Evolutionary conservation across 1,140 invertebrate genomes (phyloP), one percentile per base, ranked within the genome.

Genomic region (Apocrypta bakeri): DNA sequence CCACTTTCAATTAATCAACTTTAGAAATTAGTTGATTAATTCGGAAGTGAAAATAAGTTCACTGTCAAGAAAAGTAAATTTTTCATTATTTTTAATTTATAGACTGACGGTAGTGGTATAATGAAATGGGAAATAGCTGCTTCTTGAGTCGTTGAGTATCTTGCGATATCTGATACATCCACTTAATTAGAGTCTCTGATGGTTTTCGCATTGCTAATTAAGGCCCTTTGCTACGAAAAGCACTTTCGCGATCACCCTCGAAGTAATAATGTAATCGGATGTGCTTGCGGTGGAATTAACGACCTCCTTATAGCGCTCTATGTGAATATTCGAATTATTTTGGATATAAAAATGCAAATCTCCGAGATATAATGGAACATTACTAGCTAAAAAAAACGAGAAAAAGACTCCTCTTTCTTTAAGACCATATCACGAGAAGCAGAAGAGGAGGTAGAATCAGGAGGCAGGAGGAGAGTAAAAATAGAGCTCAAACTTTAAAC

Each of bases 171-270:
- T 29, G 69, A 71, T 71, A 71, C 27, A n/a, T 40, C 69, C 29
- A 17, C 69, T 71, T 71, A 71, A 71, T 71, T 71, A 71, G 69
- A 31, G 31, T 1, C 68, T 24, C 24, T 27, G 3, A 64, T 64
- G 66, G 27, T 69, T 69, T 69, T 69, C 66, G 14, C 61, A 63
- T 63, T 63, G 24, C 61, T 69, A 69, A 69, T 69, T 69, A 69
- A 69, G 31, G 27, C 27, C 27, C 4, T 69, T 69, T 6, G 1
- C 4, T 1, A 24, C 25, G 76, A 29, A 33, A 66, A 68, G 31
- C 29, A 7, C 27, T 42, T 12, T n/a, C 61, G 61, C 61, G 61
- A 63, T 61, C 56, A 14, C n/a, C 56, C 56, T 4, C 40, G 40
- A 37, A 3, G 40, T 25, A 61, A 68, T 31, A 78, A 31, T 33